These are phyloP conservation scores for Solea solea DNA, from an alignment of 2,113 vertebrate genomes.

Conservation along the genomic window DNA sequence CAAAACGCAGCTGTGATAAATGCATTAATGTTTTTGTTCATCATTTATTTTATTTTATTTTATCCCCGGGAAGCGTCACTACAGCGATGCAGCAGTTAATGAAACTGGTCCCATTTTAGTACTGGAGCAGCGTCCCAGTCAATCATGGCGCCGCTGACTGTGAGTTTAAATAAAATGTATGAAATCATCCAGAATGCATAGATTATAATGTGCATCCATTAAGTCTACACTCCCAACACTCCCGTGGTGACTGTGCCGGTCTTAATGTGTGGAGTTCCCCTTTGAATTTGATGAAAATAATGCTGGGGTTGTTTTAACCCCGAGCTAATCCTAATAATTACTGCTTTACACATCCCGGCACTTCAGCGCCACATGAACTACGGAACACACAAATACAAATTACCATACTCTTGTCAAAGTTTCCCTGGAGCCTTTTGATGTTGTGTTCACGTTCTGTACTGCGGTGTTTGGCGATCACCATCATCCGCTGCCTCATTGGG, in stretches of 20 bases:
- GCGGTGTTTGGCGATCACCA: conserved; percentile 4
- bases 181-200: neutral
- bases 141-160: too few relatives aligned
- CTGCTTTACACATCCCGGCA: neutral
- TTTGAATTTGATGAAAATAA: neutral
- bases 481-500: conserved; percentile 7
- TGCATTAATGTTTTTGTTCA: too few relatives aligned
- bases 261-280: neutral
- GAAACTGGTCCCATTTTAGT: too few relatives aligned
- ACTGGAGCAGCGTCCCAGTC: too few relatives aligned
- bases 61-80: too few relatives aligned
- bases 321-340: neutral
- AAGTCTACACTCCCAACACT: neutral
- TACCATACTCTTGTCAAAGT: neutral
- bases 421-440: conserved; percentile 19
- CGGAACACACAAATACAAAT: neutral
- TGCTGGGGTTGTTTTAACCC: neutral
- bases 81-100: too few relatives aligned
- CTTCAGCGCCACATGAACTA: neutral
- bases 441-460: neutral
- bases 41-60: too few relatives aligned
- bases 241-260: neutral
- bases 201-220: neutral
- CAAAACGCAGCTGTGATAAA: too few relatives aligned
- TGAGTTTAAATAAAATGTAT: too few relatives aligned